These are phyloP conservation scores for Copsychus sechellarum DNA, from an alignment of 2,113 vertebrate genomes.

Conservation along the genomic window DNA sequence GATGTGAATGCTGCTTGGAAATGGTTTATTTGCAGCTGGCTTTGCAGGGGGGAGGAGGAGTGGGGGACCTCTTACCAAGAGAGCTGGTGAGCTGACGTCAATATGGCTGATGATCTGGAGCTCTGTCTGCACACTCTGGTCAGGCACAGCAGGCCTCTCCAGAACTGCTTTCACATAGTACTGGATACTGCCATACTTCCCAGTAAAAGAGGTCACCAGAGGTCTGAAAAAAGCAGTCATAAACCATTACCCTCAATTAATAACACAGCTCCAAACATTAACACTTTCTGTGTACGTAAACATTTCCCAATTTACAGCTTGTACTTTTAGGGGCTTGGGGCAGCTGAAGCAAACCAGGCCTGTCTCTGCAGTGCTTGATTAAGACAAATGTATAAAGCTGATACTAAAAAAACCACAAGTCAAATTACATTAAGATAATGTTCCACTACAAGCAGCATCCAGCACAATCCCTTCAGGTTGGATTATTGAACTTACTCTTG, in stretches of 20 bases:
- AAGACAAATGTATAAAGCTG: neutral
- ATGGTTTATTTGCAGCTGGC: neutral
- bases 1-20: neutral
- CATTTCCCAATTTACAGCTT: neutral
- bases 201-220: conserved; percentile 81
- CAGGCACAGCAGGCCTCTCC: conserved; percentile 72
- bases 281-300: neutral
- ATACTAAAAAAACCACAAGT: neutral
- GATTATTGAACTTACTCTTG: conserved; percentile 75
- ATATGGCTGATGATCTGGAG: conserved; percentile 80
- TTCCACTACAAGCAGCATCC: neutral
- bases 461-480: neutral
- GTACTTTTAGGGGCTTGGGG: neutral
- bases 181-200: conserved; percentile 79
- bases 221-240: conserved; percentile 68
- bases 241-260: neutral
- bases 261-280: neutral
- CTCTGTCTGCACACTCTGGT: conserved; percentile 73
- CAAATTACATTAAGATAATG: neutral
- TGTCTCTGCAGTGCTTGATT: neutral
- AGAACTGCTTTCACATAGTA: conserved; percentile 78
- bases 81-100: conserved; percentile 79
- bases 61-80: conserved; percentile 72
- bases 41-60: neutral
- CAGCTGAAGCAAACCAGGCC: neutral